A percentile compares a stretch with the other conserved stretches of the same genome.
Evolutionary conservation across 2,113 vertebrate species (phyloP).

Genomic region (Chinchilla lanigera): DNA sequence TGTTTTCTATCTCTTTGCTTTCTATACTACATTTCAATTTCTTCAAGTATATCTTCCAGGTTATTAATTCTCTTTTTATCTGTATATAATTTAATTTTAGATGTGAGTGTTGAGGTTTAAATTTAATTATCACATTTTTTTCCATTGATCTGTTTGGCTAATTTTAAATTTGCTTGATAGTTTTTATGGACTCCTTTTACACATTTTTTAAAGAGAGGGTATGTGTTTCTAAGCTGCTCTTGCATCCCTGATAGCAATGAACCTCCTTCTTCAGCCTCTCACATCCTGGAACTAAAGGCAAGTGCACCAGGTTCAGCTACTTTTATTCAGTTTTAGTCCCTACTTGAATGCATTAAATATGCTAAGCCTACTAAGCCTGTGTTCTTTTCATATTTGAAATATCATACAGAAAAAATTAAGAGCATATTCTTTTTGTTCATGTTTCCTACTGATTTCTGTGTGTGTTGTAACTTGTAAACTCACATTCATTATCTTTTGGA

Average conservation of each 20-base stretch:
- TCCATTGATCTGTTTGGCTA: not conserved
- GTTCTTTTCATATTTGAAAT: not conserved
- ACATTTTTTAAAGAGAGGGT: not conserved
- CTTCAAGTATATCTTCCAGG: not conserved
- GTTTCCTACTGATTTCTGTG: not conserved
- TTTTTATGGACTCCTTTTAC: not conserved
- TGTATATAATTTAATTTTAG: not conserved
- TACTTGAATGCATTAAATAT: conserved; percentile 1
- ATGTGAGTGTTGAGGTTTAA: not conserved
- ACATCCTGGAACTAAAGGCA: not conserved
- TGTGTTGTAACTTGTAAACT: not conserved
- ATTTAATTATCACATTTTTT: not conserved
- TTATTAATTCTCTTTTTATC: conserved; percentile 34
- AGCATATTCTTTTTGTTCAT: not conserved
- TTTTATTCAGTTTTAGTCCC: not conserved
- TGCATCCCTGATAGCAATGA: not conserved
- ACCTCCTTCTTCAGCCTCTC: not conserved
- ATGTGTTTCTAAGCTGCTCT: not conserved
- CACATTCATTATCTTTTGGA: not conserved
- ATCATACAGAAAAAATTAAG: not conserved
- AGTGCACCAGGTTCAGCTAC: not conserved
- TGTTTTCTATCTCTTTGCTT: not conserved
- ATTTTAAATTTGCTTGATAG: not conserved
- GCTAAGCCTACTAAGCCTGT: not conserved
- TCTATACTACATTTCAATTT: not conserved